Percentiles rank a stretch among this genome's conserved stretches.
phyloP scores from a whole-genome alignment of 2,888 invertebrate genomes.

The Priocnemis perturbator region DNA sequence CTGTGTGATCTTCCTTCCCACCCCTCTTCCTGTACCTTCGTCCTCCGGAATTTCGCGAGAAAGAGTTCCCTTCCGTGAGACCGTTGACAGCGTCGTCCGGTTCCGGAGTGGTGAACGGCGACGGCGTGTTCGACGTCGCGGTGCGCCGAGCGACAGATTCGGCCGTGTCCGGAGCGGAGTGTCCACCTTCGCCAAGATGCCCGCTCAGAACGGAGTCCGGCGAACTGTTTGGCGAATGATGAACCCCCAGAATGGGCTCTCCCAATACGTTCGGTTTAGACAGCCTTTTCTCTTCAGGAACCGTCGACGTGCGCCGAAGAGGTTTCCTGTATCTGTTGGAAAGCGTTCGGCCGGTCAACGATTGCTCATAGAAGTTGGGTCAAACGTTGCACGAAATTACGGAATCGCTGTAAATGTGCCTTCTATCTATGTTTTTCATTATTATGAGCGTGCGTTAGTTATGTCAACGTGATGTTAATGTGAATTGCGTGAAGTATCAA shows the following conservation, averaged over 20 bases:
- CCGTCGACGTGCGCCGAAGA: constrained; percentile 64
- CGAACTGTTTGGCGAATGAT: constrained; percentile 58
- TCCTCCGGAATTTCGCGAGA: constrained; percentile 9
- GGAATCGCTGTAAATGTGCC: too few species aligned
- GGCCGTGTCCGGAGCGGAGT: constrained; percentile 59
- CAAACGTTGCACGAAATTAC: too few species aligned
- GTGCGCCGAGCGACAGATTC: constrained; percentile 63
- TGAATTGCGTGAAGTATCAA: too few species aligned
- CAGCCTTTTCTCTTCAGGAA: constrained; percentile 59
- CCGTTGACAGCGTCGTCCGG: constrained; percentile 24
- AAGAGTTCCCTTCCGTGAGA: background rate
- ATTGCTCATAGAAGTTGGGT: too few species aligned
- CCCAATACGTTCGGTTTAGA: constrained; percentile 47
- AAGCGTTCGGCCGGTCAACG: constrained; percentile 32
- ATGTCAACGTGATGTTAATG: too few species aligned
- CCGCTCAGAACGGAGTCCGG: constrained; percentile 65
- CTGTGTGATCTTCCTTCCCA: constrained; percentile 35
- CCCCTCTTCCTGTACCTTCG: constrained; percentile 5
- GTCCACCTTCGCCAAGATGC: constrained; percentile 53
- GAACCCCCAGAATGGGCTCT: constrained; percentile 48
- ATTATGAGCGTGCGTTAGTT: too few species aligned
- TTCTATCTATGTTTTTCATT: too few species aligned
- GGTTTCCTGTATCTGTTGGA: constrained; percentile 50
- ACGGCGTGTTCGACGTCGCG: constrained; percentile 51
- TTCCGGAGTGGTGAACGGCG: constrained; percentile 51